phyloP scores from a whole-genome alignment of 2,888 invertebrate species.

The Euproctis similis region DNA sequence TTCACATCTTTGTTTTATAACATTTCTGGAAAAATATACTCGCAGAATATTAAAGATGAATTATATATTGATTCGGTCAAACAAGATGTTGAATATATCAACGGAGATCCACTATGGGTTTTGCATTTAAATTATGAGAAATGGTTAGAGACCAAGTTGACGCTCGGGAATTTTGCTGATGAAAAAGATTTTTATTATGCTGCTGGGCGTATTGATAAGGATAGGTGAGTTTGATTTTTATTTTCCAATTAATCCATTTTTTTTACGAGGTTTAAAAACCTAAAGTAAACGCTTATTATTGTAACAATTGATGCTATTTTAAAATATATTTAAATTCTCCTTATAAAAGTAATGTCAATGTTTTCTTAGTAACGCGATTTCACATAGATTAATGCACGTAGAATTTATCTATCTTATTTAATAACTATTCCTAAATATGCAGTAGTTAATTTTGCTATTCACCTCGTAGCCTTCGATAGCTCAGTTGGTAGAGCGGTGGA shows the following conservation, averaged over 20 bases:
- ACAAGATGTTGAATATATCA: slow-evolving; percentile 3
- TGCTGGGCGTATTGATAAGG: too few species aligned
- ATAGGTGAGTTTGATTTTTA: background rate
- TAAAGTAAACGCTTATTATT: too few species aligned
- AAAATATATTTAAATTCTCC: too few species aligned
- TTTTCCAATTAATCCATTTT: background rate
- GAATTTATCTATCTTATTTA: too few species aligned
- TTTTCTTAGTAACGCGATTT: slow-evolving; percentile 1
- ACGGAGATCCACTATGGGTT: slow-evolving; percentile 31
- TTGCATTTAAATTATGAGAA: slow-evolving; percentile 26
- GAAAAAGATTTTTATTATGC: slow-evolving; percentile 26
- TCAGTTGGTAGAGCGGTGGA: slow-evolving; percentile 77
- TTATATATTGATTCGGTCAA: background rate
- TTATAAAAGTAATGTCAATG: too few species aligned
- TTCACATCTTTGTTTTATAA: slow-evolving; percentile 7
- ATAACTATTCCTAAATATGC: too few species aligned
- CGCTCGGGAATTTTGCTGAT: slow-evolving; percentile 22
- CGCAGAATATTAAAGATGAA: background rate
- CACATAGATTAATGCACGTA: background rate
- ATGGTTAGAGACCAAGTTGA: slow-evolving; percentile 27
- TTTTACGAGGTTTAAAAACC: too few species aligned
- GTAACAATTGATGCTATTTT: too few species aligned
- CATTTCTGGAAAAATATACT: slow-evolving; percentile 8
- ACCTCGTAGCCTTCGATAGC: slow-evolving; percentile 74
- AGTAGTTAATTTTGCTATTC: too few species aligned